Base-by-base conservation (phyloP, 2,113 vertebrate genomes). In the Prunella fulvescens region DNA sequence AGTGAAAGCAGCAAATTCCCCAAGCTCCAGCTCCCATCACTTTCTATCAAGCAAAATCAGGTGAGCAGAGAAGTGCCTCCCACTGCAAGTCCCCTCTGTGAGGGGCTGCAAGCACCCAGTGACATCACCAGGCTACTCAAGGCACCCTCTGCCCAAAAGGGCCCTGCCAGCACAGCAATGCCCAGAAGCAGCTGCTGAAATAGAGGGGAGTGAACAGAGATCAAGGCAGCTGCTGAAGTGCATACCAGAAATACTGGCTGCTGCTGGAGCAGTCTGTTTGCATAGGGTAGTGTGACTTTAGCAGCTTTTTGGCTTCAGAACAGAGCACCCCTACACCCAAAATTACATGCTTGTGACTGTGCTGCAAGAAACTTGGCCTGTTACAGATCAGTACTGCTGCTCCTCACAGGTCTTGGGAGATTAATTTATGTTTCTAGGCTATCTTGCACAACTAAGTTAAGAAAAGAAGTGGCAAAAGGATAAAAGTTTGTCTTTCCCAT, bases 271-370 rank as follows among this genome's bases (percentile, higher is more conserved):
- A 35, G 61, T 28, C 40, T 51, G 10, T 26, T 7, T 47, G 25
- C 71, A 85, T 2, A 9, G 31, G 53, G 11, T 29, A 81, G 11
- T 7, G 20, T 0, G 0, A 65, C 28, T 37, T 39, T 54, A 35
- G 77, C 47, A 84, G 79, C 50, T 57, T 70, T 69, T 10, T 44
- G 42, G 50, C 50, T 91, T 56, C 17, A 29, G 44, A 48, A n/a
- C 2, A 14, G 31, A 79, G 29, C 47, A 76, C 1, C 12, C 10
- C 71, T 28, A 12, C 22, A n/a, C 24, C 33, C 29, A 58, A 45
- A 51, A 9, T 6, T 5, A 44, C 29, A 33, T 1, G 8, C 33
- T n/a, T 4, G 4, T 33, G 40, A 31, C 25, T 1, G 9, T 14
- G 57, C 53, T 73, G 66, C 62, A 77, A 42, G 29, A 79, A 81